phyloP scores from a whole-genome alignment of 2,888 invertebrate species.

The Hydroisotoma schaefferi region DNA sequence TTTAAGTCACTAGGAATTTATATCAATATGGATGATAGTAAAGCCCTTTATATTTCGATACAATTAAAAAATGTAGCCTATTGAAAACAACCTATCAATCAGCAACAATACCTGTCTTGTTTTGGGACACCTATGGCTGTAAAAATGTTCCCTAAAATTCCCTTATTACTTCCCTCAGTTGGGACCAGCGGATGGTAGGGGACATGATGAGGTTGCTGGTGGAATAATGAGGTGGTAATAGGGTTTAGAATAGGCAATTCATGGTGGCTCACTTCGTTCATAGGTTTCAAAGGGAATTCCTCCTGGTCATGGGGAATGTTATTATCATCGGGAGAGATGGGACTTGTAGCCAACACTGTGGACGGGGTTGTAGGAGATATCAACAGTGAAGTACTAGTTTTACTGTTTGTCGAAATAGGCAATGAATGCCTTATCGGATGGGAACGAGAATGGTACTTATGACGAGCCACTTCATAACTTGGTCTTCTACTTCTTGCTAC shows the following conservation, averaged over 20 bases:
- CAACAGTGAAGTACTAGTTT: constrained; percentile 7
- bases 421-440: constrained; percentile 33
- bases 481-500: constrained; percentile 23
- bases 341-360: constrained; percentile 36
- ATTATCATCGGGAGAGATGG: constrained; percentile 34
- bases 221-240: constrained; percentile 9
- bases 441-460: constrained; percentile 23
- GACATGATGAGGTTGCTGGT: neutral
- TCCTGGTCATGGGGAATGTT: constrained; percentile 5
- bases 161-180: neutral
- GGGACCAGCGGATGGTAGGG: neutral
- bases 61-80: neutral
- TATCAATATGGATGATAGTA: neutral
- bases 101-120: constrained; percentile 8
- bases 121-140: neutral
- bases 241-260: constrained; percentile 41
- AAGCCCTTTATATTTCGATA: constrained; percentile 2
- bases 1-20: constrained; percentile 17
- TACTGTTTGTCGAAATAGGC: constrained; percentile 11
- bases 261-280: constrained; percentile 3
- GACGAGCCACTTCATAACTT: constrained; percentile 31
- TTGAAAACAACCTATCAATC: neutral
- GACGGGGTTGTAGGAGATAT: constrained; percentile 39
- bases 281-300: neutral
- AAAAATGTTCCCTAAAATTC: constrained; percentile 7